These are phyloP conservation scores for Antheraea assamensis DNA, from an alignment of 2,888 invertebrate species.

Conservation along the genomic window DNA sequence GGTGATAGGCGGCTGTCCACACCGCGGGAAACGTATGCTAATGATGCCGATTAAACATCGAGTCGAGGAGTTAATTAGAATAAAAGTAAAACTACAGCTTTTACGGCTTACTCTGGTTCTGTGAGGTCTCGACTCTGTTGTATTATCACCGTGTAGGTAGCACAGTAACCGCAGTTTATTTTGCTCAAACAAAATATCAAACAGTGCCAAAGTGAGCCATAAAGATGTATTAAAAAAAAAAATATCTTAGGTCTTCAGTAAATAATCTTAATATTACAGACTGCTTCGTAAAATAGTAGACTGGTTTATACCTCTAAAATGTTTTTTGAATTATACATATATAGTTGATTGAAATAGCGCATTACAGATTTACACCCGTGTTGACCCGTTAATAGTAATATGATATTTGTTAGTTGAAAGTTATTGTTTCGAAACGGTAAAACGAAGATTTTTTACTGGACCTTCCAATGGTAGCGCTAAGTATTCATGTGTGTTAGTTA, in stretches of 20 bases:
- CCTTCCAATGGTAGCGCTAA: conserved; percentile 48
- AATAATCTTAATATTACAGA: conserved; percentile 74
- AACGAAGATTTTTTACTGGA: conserved; percentile 66
- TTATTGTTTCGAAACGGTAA: conserved; percentile 49
- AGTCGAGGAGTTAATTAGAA: conserved; percentile 25
- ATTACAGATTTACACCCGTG: conserved; percentile 61
- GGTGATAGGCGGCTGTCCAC: conserved; percentile 9
- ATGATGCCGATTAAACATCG: conserved; percentile 26
- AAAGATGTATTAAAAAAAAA: conserved; percentile 51
- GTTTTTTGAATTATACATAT: conserved; percentile 52
- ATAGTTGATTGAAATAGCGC: conserved; percentile 58
- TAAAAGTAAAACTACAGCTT: conserved; percentile 61
- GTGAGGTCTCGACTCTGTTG: conserved; percentile 49
- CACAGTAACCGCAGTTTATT: conserved; percentile 60
- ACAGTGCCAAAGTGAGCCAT: conserved; percentile 81
- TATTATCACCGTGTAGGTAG: conserved; percentile 50
- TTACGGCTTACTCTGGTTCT: conserved; percentile 80
- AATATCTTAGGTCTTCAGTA: conserved; percentile 69
- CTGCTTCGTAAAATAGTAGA: conserved; percentile 78
- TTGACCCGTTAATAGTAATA: conserved; percentile 55
- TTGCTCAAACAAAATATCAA: conserved; percentile 69
- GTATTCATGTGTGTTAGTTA: conserved; percentile 39
- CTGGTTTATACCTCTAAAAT: conserved; percentile 72
- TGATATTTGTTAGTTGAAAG: conserved; percentile 52
- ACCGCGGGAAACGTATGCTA: conserved; percentile 17